phyloP scores from a whole-genome alignment of 2,888 invertebrate species.

The Eristalis arbustorum region DNA sequence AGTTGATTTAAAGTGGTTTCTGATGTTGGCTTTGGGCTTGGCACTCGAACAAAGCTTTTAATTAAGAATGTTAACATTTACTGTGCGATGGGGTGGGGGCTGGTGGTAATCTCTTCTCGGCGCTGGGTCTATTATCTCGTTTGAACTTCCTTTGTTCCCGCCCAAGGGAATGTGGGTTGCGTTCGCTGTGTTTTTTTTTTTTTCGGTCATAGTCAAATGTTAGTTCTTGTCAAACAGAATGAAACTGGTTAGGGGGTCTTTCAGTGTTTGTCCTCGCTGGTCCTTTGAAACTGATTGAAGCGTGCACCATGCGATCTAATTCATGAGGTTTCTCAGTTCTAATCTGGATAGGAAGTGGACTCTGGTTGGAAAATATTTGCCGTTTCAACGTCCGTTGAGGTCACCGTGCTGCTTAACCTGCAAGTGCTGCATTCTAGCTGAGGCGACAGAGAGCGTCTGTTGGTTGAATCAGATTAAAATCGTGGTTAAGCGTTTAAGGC shows the following conservation, averaged over 20 bases:
- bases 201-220: neutral
- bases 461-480: no score
- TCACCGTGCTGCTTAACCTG: no score
- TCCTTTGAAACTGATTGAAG: neutral
- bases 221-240: neutral
- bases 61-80: neutral
- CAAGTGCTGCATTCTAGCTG: no score
- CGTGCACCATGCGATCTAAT: neutral
- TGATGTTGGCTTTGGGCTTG: neutral
- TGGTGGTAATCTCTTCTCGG: neutral
- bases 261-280: neutral
- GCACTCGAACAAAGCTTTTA: neutral
- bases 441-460: no score
- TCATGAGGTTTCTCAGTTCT: neutral
- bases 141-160: neutral
- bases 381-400: no score
- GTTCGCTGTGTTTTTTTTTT: neutral
- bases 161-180: no score
- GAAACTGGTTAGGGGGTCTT: neutral
- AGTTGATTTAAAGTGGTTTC: neutral
- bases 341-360: neutral
- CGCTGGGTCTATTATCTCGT: neutral
- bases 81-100: neutral
- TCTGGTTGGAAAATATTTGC: no score
- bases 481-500: no score